Evolutionary conservation across 2,888 invertebrate genomes (phyloP).

Genomic region (Luffia ferchaultella): DNA sequence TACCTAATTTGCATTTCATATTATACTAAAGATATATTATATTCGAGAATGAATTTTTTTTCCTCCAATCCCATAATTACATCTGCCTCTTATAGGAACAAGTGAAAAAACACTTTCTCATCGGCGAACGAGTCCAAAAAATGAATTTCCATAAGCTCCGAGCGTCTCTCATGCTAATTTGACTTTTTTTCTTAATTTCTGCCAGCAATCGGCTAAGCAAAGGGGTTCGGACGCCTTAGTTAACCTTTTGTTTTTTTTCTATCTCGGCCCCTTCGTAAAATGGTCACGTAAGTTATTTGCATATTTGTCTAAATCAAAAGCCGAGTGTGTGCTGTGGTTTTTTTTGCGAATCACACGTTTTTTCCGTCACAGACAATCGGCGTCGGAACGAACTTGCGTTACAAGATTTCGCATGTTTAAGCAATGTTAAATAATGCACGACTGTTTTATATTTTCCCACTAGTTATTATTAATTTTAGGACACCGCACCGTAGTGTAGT

Average conservation of each 20-base stretch:
- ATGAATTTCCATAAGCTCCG: constrained; percentile 27
- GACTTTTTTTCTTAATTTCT: constrained; percentile 43
- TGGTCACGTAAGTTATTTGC: constrained; percentile 61
- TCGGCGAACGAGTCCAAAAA: constrained; percentile 29
- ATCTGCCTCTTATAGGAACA: too few species aligned
- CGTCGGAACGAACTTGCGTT: constrained; percentile 32
- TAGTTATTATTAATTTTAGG: background rate
- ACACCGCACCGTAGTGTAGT: too few species aligned
- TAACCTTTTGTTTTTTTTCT: constrained; percentile 51
- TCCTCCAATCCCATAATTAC: too few species aligned
- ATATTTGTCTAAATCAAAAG: constrained; percentile 56
- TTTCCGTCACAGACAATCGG: constrained; percentile 34
- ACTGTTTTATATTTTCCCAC: background rate
- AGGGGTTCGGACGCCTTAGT: constrained; percentile 49
- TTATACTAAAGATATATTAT: too few species aligned
- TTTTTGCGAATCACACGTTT: constrained; percentile 57
- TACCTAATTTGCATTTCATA: too few species aligned
- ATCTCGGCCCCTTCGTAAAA: constrained; percentile 46
- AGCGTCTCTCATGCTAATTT: constrained; percentile 42
- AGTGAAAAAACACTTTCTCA: constrained; percentile 53
- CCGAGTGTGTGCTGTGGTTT: constrained; percentile 39
- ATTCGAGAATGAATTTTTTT: too few species aligned
- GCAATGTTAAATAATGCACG: background rate
- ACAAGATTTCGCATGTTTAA: constrained; percentile 45
- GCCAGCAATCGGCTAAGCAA: constrained; percentile 41